Conservation (phyloP, 2,888 invertebrate species). For the Morpho deidamia region DNA sequence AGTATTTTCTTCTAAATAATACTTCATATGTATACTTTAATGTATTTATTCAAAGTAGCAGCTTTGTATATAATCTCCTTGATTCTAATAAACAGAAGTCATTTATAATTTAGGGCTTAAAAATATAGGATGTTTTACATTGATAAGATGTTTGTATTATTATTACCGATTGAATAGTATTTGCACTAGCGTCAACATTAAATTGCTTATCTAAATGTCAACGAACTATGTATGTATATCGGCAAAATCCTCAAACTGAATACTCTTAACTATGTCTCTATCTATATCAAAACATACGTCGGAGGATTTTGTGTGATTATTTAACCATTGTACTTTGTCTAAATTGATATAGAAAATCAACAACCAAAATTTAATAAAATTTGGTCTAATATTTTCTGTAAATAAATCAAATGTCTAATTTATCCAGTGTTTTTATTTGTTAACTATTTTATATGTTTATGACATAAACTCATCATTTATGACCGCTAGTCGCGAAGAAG, state of each 20-base stretch:
- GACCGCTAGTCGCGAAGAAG: too few species aligned
- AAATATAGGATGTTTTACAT: constrained; percentile 44
- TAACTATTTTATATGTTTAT: constrained; percentile 13
- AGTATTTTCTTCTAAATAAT: not conserved
- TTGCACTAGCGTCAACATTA: constrained; percentile 55
- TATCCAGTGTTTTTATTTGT: constrained; percentile 46
- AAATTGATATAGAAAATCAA: constrained; percentile 56
- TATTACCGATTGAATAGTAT: constrained; percentile 57
- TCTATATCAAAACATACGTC: constrained; percentile 16
- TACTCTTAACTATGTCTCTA: constrained; percentile 17
- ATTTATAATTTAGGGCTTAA: constrained; percentile 51
- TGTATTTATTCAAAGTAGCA: constrained; percentile 1
- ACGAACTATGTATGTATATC: constrained; percentile 37
- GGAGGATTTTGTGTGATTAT: constrained; percentile 53
- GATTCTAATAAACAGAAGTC: constrained; percentile 33
- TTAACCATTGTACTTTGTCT: constrained; percentile 58
- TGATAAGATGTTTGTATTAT: constrained; percentile 62
- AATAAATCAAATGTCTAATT: constrained; percentile 75
- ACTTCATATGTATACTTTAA: not conserved
- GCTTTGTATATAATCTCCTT: constrained; percentile 34
- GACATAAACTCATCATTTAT: not conserved
- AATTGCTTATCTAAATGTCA: constrained; percentile 57
- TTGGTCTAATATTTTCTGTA: constrained; percentile 77
- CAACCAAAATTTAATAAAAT: constrained; percentile 59
- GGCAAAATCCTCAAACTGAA: constrained; percentile 42